Base-by-base conservation (phyloP, 2,797 vertebrate genomes). In the Simalia tracyae region DNA sequence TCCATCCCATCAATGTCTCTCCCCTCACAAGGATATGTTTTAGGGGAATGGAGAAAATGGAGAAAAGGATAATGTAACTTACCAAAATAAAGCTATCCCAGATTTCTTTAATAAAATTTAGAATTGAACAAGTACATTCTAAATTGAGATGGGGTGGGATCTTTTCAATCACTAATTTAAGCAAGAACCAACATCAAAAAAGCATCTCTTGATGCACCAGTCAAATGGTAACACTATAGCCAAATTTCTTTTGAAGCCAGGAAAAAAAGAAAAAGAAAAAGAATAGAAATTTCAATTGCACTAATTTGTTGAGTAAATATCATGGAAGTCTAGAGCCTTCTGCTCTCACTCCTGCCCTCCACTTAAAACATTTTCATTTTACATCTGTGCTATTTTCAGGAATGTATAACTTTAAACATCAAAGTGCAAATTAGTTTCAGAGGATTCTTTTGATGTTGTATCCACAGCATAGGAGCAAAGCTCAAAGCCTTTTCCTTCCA, bases 391-490 rank as follows among this genome's bases (percentile, higher is more conserved):
- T 97, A 94, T 92, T 90, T 91, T 96, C 86, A 91, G 91, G 59
- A 94, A 94, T 96, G 64, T 19, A 92, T 94, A 96, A 96, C 81
- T 95, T 95, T 94, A 94, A 97, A 97, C 94, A 97, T 91, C 96
- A 96, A 96, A 96, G 95, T 93, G 91, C 50, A 96, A 96, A 96
- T 94, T 95, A 61, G 93, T 96, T 97, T 96, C 96, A 96, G 95
- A 94, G 81, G 95, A 96, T 59, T 84, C 94, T 96, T 97, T 96
- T 96, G 95, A 97, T 96, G 93, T 96, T 96, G 95, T 94, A 96
- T 92, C 93, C 91, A 93, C 56, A 92, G 88, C 92, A 94, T 89
- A 50, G 89, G 88, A 95, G 93, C 50, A 96, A 95, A 96, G 92
- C 97, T 94, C 36, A 95, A 64, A 96, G 95, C 94, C 93, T 95